These are phyloP conservation scores for Sciurus niger DNA, from an alignment of 2,113 vertebrate species.

Conservation along the genomic window DNA sequence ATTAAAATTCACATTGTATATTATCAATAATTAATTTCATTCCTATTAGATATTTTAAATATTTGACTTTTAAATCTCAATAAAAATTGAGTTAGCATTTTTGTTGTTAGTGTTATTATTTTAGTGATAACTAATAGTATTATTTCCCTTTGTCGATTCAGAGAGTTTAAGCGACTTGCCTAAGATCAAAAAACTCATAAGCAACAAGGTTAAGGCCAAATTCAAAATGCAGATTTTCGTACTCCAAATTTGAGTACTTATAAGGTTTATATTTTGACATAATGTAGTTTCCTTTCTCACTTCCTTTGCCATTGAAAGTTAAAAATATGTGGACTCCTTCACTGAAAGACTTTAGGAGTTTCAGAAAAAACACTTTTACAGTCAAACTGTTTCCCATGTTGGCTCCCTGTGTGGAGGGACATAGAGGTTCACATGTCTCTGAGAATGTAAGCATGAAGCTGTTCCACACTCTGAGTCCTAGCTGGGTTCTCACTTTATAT, in stretches of 20 bases:
- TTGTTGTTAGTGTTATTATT: neutral
- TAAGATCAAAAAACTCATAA: neutral
- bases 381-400: neutral
- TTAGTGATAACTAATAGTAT: neutral
- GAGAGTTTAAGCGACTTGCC: neutral
- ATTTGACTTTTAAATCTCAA: neutral
- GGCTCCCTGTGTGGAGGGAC: neutral
- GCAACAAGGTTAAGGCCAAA: neutral
- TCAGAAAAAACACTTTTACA: neutral
- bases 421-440: neutral
- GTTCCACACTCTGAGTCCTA: neutral
- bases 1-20: neutral
- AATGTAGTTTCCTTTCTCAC: neutral
- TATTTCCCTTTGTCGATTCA: neutral
- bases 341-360: neutral
- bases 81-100: neutral
- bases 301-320: neutral
- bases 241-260: neutral
- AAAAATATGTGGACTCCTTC: neutral
- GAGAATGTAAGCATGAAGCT: neutral
- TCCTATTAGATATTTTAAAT: neutral
- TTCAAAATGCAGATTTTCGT: slow-evolving; percentile 36
- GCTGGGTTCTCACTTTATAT: neutral
- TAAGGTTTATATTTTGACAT: neutral
- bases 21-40: neutral